Percentiles rank a stretch among this genome's conserved stretches.
phyloP scores from a whole-genome alignment of 2,113 vertebrate species.

The Ctenomys sociabilis region DNA sequence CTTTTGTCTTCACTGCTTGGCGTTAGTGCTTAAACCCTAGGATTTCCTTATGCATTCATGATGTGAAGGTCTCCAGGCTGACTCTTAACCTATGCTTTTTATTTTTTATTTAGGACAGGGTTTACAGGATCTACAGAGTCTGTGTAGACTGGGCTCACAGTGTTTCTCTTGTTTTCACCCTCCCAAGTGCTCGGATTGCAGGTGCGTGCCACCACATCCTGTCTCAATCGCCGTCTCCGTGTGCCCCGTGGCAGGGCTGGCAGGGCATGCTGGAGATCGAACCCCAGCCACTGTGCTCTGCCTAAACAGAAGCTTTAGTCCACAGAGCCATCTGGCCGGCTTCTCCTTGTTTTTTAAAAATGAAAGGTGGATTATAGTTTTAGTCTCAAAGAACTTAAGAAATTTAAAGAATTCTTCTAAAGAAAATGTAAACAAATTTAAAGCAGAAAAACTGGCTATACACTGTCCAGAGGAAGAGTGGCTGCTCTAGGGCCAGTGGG shows the following conservation, averaged over 20 bases:
- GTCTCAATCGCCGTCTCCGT: no score
- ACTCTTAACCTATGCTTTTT: neutral
- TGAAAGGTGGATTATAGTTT: neutral
- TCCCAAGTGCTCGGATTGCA: no score
- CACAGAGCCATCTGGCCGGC: no score
- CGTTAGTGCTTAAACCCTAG: neutral
- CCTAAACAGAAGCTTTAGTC: no score
- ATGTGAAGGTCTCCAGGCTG: neutral
- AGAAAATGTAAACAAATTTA: neutral
- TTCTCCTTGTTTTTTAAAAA: neutral
- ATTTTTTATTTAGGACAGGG: neutral
- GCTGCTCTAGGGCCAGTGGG: neutral
- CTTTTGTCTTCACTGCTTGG: neutral
- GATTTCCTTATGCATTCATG: neutral
- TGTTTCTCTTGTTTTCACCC: no score
- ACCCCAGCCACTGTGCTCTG: no score
- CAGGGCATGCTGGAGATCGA: no score
- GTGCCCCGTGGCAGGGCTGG: no score
- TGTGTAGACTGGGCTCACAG: no score
- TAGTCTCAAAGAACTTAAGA: neutral
- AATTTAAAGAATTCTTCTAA: neutral
- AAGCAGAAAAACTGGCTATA: neutral
- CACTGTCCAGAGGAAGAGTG: neutral
- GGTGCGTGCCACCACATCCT: no score
- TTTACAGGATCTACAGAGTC: no score